Conservation (phyloP, 2,888 invertebrate species). For the Amphimallon solstitiale region DNA sequence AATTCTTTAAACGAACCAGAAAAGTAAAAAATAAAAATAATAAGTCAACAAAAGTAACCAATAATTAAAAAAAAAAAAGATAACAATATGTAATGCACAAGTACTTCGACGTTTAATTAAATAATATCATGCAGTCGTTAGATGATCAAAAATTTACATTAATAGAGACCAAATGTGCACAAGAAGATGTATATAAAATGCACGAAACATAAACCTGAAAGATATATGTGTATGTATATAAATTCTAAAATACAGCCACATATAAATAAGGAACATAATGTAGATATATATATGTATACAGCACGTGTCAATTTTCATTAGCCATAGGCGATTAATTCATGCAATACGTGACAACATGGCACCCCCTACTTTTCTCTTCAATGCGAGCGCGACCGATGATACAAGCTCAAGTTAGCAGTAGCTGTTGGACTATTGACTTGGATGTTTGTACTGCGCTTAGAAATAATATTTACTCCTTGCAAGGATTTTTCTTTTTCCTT, state of each 20-base stretch:
- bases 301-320: too few species aligned
- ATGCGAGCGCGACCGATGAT: too few species aligned
- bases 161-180: slow-evolving; percentile 38
- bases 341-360: too few species aligned
- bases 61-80: slow-evolving; percentile 23
- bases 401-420: too few species aligned
- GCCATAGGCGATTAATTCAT: too few species aligned
- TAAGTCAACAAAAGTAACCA: slow-evolving; percentile 4
- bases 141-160: slow-evolving; percentile 34
- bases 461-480: too few species aligned
- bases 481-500: too few species aligned
- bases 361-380: too few species aligned
- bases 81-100: slow-evolving; percentile 33
- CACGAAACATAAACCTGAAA: slow-evolving; percentile 36
- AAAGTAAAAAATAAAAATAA: slow-evolving; percentile 20
- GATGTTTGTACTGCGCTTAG: too few species aligned
- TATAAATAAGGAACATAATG: slow-evolving; percentile 28
- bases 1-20: slow-evolving; percentile 23
- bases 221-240: slow-evolving; percentile 12
- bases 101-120: slow-evolving; percentile 35
- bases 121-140: slow-evolving; percentile 37
- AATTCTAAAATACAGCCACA: slow-evolving; percentile 33
- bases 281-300: not conserved
- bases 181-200: slow-evolving; percentile 36
- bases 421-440: too few species aligned